phyloP scores from a whole-genome alignment of 2,888 invertebrate genomes.

The Apodemia mormo region DNA sequence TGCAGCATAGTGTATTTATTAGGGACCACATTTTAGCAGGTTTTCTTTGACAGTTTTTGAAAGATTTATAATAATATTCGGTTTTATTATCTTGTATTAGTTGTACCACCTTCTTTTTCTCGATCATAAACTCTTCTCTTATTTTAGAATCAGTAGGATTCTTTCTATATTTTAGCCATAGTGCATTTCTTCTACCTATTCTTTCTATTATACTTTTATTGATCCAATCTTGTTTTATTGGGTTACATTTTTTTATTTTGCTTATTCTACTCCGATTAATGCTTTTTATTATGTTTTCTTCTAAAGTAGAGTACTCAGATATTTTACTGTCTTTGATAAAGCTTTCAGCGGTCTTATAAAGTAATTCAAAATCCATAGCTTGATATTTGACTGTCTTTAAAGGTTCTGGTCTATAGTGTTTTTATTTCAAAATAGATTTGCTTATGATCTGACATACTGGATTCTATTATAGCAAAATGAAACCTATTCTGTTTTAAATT shows the following conservation, averaged over 20 bases:
- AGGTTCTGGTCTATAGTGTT: not conserved
- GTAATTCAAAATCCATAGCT: not conserved
- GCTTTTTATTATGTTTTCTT: not conserved
- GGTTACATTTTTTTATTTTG: not conserved
- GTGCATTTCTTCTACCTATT: constrained; percentile 18
- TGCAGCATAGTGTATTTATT: too few species aligned
- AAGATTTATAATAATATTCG: constrained; percentile 25
- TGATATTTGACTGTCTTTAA: not conserved
- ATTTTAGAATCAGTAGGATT: constrained; percentile 9
- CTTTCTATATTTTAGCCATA: constrained; percentile 20
- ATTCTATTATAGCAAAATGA: constrained; percentile 24
- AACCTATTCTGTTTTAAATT: constrained; percentile 21
- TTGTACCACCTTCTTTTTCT: constrained; percentile 18
- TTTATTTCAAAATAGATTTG: constrained; percentile 23
- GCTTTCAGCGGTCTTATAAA: not conserved
- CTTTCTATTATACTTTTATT: not conserved
- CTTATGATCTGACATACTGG: constrained; percentile 21
- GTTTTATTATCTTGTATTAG: constrained; percentile 20
- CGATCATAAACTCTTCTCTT: constrained; percentile 19
- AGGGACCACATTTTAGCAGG: too few species aligned
- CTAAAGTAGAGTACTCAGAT: not conserved
- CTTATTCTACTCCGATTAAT: not conserved
- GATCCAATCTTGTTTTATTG: not conserved
- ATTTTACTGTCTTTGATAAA: not conserved
- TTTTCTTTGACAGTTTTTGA: constrained; percentile 2